Percentiles rank a stretch among this genome's conserved stretches.
Evolutionary conservation across 1,140 invertebrate genomes (phyloP).

Genomic region (Drosophila bocki): DNA sequence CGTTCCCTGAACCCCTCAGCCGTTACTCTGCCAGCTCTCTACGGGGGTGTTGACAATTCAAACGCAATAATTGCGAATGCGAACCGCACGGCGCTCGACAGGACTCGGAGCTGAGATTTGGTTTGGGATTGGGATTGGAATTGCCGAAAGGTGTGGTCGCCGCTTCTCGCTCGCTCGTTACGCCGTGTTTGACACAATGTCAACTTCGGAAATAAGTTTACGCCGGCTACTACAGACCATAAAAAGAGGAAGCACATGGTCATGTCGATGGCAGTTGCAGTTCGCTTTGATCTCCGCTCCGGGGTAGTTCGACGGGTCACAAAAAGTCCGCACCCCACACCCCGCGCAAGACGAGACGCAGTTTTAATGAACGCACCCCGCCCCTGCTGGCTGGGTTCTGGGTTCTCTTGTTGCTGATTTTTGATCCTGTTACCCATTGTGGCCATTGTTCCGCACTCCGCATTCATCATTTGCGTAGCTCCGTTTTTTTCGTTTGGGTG

Average conservation of each 20-base stretch:
- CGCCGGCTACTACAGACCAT: conserved; percentile 21
- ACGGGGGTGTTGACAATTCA: conserved; percentile 81
- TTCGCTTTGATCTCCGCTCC: conserved; percentile 66
- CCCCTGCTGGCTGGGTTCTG: conserved; percentile 1
- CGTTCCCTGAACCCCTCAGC: conserved; percentile 6
- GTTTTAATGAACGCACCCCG: conserved; percentile 72
- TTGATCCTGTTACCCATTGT: conserved; percentile 79
- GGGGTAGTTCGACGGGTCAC: conserved; percentile 57
- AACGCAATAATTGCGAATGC: conserved; percentile 80
- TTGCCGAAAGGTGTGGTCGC: conserved; percentile 31
- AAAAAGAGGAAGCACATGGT: conserved; percentile 33
- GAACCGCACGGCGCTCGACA: conserved; percentile 67
- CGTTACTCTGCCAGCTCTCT: conserved; percentile 40
- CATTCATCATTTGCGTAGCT: conserved; percentile 52
- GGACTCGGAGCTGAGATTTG: conserved; percentile 49
- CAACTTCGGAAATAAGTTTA: conserved; percentile 81
- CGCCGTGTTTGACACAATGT: conserved; percentile 82
- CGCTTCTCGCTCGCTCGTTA: conserved; percentile 58
- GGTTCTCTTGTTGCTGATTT: conserved; percentile 70
- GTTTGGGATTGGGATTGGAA: conserved; percentile 25
- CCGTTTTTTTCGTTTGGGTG: conserved; percentile 39
- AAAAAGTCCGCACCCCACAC: conserved; percentile 43
- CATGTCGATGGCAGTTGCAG: conserved; percentile 60
- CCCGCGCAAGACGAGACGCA: conserved; percentile 50
- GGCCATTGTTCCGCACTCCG: conserved; percentile 72